Evolutionary conservation across 2,888 invertebrate species (phyloP), one percentile per base, ranked within the genome.

Genomic region (Patella caerulea): DNA sequence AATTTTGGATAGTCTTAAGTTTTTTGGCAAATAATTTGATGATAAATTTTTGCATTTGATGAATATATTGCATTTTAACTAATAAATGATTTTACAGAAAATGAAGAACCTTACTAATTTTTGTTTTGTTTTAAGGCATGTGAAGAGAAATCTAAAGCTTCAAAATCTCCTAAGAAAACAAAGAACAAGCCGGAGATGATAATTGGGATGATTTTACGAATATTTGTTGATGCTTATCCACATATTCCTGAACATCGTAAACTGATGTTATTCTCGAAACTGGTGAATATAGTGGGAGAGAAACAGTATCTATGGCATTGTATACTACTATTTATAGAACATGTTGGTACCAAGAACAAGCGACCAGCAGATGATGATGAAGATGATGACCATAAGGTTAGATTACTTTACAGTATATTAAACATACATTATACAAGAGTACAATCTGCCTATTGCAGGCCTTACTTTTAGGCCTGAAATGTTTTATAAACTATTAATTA

Each of bases 241-340:
- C 97, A 99, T 91, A 96, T 99, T 19, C 98, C 99, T 0, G 96
- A 96, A 86, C 99, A 99, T 91, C 94, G 99, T 71, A 93, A 97
- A 77, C 92, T 95, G 77, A 95, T 96, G 0, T 92, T 98, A 0
- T 97, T 97, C 83, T 86, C 87, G 12, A 89, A 90, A 72, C 93
- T 98, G 2, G 92, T 98, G n/a, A 93, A 94, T 55, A 95, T 96
- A 0, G 92, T 98, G 0, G 91, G 91, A 54, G 90, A 90, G 15
- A 88, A 89, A 2, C 84, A 90, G 45, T 91, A 91, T 79, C 87
- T 93, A 55, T 92, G 93, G 92, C 87, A 92, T 24, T 88, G 92
- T n/a, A 81, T 93, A 53, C 87, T 91, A 4, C 90, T 93, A 19
- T 87, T 93, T 74, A 88, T 93, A 77, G 92, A 93, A 77, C 89